Evolutionary conservation across 2,113 vertebrate genomes (phyloP).

Genomic region (Nothobranchius furzeri): DNA sequence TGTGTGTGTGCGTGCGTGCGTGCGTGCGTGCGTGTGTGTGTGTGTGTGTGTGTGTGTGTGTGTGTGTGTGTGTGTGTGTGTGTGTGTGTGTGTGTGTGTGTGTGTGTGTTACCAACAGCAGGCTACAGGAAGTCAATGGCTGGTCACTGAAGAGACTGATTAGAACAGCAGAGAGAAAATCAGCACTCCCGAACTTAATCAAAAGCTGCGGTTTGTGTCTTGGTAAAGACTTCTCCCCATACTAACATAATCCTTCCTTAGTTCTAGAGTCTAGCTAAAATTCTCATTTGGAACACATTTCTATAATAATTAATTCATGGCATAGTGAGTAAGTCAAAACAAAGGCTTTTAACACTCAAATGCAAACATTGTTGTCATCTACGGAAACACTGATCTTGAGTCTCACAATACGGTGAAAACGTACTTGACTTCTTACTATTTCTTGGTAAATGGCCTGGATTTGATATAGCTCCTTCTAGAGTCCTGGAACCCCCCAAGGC

Average conservation of each 20-base stretch:
- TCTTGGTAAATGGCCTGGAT: no score
- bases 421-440: no score
- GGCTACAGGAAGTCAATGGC: conserved; percentile 72
- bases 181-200: conserved; percentile 67
- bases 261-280: not conserved
- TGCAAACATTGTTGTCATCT: not conserved
- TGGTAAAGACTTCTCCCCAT: not conserved
- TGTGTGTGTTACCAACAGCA: conserved; percentile 54
- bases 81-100: conserved; percentile 16
- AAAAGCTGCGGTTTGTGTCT: conserved; percentile 49
- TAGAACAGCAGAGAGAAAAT: conserved; percentile 58
- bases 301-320: not conserved
- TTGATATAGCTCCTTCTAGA: no score
- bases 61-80: no score
- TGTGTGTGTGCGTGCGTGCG: conserved; percentile 1
- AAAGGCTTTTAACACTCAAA: not conserved
- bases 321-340: not conserved
- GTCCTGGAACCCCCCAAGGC: no score
- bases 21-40: not conserved
- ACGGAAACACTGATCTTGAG: conserved; percentile 1
- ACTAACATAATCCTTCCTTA: not conserved
- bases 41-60: not conserved
- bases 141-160: conserved; percentile 55
- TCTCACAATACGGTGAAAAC: no score
- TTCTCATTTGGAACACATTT: not conserved